Percentiles rank a stretch among this genome's conserved stretches.
Conservation (phyloP, 2,888 invertebrate species). For the Thera britannica region DNA sequence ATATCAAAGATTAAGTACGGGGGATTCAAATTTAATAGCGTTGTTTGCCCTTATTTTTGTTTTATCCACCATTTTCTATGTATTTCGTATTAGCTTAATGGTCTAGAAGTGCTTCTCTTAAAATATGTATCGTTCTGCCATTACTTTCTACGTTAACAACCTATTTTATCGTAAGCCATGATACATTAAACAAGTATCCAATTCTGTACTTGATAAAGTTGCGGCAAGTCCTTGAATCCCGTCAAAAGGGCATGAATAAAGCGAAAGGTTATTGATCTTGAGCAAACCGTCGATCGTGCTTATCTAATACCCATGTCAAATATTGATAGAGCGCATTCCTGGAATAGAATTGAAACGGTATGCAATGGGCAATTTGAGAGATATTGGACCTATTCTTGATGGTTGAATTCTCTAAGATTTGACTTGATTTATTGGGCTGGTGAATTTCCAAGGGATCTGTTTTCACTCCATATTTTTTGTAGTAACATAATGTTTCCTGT, state of each 20-base stretch:
- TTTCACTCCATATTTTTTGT: conserved; percentile 5
- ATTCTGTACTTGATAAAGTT: neutral
- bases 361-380: conserved; percentile 29
- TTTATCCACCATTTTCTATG: conserved; percentile 50
- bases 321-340: conserved; percentile 66
- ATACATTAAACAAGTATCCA: neutral
- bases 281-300: conserved; percentile 54
- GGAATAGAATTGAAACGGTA: conserved; percentile 50
- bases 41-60: conserved; percentile 57
- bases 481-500: neutral
- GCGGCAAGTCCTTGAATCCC: conserved; percentile 21
- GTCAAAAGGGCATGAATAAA: conserved; percentile 43
- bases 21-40: conserved; percentile 55
- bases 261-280: conserved; percentile 50
- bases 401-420: conserved; percentile 16
- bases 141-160: conserved; percentile 3
- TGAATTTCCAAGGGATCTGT: conserved; percentile 10
- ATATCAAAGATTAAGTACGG: conserved; percentile 50
- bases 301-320: conserved; percentile 62
- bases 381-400: conserved; percentile 14
- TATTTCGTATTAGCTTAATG: conserved; percentile 44
- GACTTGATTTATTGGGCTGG: conserved; percentile 16
- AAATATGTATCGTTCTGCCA: conserved; percentile 5
- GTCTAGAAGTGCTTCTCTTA: conserved; percentile 34
- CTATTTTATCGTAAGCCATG: conserved; percentile 1